Base-by-base conservation (phyloP, 2,888 invertebrate species). In the Petrophora chlorosata region DNA sequence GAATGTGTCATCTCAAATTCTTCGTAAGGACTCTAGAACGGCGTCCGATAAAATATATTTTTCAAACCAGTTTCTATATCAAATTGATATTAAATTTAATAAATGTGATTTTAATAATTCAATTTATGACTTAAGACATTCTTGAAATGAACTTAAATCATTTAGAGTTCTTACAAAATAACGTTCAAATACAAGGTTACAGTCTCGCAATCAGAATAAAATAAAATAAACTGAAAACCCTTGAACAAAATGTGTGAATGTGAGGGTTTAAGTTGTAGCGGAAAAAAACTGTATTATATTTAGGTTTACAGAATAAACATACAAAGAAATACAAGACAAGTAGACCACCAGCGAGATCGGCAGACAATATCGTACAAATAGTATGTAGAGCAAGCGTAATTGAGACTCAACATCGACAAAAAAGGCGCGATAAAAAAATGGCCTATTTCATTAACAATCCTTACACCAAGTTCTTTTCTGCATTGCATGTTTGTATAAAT, bases 1-100 rank as follows among this genome's bases (percentile, higher is more conserved):
- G 15, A 5, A 29, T 49, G 43, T 43, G 49, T 49, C 49, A 49
- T 49, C 38, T 39, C 19, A 33, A 15, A 15, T 43, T 33, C 49
- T 39, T 26, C 14, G 49, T 33, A 49, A 8, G 13, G 25, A 43
- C 38, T 38, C 43, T 43, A 43, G 38, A 38, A 25, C 36, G 23
- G 2, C 26, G 12, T 5, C 28, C 10, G 5, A 35, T 10, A 38
- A 13, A 28, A n/a, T 17, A 29, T 12, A 36, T 33, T 14, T 22
- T 26, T 0, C 7, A 28, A 39, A 32, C 23, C 9, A 16, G 39
- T 38, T 22, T 26, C 3, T 16, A 14, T 23, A 13, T 10, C 34
- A 41, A 35, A 48, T 36, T 35, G 38, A 22, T 38, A 32, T 35
- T 9, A 46, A 33, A 32, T 35, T 9, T 40, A 33, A 29, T 23